Conservation (phyloP, 2,113 vertebrate species). For the Vireo altiloquus region DNA sequence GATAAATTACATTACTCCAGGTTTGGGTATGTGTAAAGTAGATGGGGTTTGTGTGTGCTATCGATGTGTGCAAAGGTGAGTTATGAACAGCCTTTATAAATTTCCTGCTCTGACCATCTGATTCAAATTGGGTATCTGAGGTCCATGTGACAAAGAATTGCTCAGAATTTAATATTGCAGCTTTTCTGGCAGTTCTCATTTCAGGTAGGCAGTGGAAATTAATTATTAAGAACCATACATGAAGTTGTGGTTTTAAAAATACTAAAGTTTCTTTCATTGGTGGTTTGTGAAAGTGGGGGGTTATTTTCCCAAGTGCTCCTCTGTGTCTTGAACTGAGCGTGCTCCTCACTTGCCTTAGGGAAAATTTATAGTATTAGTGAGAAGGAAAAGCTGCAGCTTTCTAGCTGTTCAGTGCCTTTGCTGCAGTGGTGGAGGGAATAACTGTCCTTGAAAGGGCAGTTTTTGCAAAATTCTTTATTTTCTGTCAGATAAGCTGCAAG, state of each 20-base stretch:
- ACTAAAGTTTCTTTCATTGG: not conserved
- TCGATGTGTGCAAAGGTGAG: not conserved
- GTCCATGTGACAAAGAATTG: fast-evolving
- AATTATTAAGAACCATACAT: not conserved
- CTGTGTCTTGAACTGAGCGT: not conserved
- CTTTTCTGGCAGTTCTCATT: not conserved
- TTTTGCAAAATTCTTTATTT: not conserved
- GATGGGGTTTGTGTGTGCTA: not conserved
- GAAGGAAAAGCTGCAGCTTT: not conserved
- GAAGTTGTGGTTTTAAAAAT: not conserved
- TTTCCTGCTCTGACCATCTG: not conserved
- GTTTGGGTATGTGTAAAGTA: fast-evolving
- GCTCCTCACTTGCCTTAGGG: not conserved
- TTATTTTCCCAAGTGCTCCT: not conserved
- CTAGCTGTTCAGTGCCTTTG: not conserved
- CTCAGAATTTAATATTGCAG: not conserved
- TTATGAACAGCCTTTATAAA: not conserved
- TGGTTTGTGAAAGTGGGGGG: not conserved
- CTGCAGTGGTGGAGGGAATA: not conserved
- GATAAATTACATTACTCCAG: fast-evolving
- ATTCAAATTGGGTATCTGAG: not conserved
- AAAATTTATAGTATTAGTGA: too few relatives aligned
- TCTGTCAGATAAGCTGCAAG: not conserved
- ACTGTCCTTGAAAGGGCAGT: not conserved
- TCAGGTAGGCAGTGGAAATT: not conserved